Base-by-base conservation (phyloP, 2,113 vertebrate genomes). In the Rhineura floridana region DNA sequence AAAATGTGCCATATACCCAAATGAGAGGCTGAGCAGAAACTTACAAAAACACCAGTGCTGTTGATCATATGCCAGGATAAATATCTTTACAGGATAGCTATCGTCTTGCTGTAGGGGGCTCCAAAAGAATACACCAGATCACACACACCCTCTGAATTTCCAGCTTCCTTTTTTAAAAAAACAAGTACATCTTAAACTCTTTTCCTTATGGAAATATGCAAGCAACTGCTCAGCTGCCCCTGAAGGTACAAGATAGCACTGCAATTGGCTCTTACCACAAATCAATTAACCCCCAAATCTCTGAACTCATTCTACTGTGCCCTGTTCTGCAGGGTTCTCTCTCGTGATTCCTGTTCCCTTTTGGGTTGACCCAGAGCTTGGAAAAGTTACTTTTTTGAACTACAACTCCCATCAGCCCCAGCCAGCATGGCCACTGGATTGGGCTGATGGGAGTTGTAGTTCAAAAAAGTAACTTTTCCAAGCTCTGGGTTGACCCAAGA, bases 71-170 rank as follows among this genome's bases (percentile, higher is more conserved):
- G 80, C 9, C 46, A 90, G 28, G 28, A 86, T 69, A 69, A 84
- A 82, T 85, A 77, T 48, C 3, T 75, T 87, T 78, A 87, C 46
- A 83, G 78, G 88, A 93, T 84, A 91, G 19, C 30, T 90, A 25
- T 44, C 11, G 4, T 7, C 19, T 42, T 39, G 15, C 39, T 44
- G 25, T 28, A 75, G 72, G 39, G 23, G 21, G 42, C 19, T 75
- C 19, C 17, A 73, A 9, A 21, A 21, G 17, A 42, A 42, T 36
- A 17, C 19, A 39, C 39, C 39, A 73, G 55, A 59, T 59, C 55
- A 9, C 19, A 36, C 39, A n/a, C 69, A 12, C 15, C 36, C 39
- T 73, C 70, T 73, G 36, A 42, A 42, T 73, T 8, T 3, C 17
- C 36, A 42, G 70, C 6, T 42, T 42, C 42, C 39, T 21, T 23